Percentiles rank a stretch among this genome's conserved stretches.
Conservation (phyloP, 2,113 vertebrate species). For the Lethenteron camtschaticum region DNA sequence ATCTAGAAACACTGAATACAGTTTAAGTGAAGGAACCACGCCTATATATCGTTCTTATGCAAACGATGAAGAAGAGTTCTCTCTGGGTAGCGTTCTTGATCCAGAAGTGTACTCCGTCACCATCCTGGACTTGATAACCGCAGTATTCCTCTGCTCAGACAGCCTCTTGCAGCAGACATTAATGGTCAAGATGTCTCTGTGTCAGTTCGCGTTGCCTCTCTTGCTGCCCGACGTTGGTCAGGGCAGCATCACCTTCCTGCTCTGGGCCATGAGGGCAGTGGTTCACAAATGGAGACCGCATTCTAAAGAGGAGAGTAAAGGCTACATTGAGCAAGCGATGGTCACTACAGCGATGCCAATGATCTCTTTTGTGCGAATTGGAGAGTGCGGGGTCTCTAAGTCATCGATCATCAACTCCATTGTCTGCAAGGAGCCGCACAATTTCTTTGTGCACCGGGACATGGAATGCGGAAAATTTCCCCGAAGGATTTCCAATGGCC, state of each 20-base stretch:
- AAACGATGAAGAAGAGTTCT: too few relatives aligned
- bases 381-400: constrained; percentile 29
- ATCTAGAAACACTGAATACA: too few relatives aligned
- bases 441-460: constrained; percentile 28
- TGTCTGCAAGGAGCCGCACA: constrained; percentile 23
- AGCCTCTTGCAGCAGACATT: constrained; percentile 29
- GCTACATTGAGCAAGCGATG: constrained; percentile 17
- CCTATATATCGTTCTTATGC: too few relatives aligned
- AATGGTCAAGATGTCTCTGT: constrained; percentile 26
- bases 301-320: constrained; percentile 4
- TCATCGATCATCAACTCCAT: constrained; percentile 30
- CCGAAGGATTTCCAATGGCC: constrained; percentile 27
- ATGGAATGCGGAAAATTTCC: constrained; percentile 19
- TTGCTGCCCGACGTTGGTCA: constrained; percentile 27
- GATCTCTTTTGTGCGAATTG: constrained; percentile 34
- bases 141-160: constrained; percentile 28
- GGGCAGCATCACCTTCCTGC: constrained; percentile 20
- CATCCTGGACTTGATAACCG: constrained; percentile 31
- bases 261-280: constrained; percentile 26
- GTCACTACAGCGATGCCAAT: constrained; percentile 24
- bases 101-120: constrained; percentile 13
- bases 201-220: constrained; percentile 39
- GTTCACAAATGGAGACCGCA: constrained; percentile 16
- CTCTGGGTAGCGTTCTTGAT: too few relatives aligned
- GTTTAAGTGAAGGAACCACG: too few relatives aligned